Conservation (phyloP, 2,113 vertebrate species). For the Galemys pyrenaicus region DNA sequence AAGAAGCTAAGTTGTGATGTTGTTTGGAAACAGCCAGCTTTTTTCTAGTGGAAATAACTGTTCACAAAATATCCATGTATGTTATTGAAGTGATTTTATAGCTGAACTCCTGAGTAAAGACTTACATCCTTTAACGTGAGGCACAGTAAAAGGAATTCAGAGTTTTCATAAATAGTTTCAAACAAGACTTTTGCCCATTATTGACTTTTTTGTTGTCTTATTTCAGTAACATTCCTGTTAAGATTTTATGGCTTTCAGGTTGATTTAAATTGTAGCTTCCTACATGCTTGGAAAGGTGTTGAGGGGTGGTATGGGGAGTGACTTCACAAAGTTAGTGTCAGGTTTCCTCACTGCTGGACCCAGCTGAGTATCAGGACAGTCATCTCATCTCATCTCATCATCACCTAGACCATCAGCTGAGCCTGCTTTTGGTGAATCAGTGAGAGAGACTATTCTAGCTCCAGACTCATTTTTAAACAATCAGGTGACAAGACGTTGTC, state of each 20-base stretch:
- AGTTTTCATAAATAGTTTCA: slow-evolving; percentile 26
- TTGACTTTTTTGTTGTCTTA: slow-evolving; percentile 50
- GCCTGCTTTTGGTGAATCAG: background rate
- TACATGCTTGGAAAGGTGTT: background rate
- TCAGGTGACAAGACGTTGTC: background rate
- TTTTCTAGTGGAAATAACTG: slow-evolving; percentile 23
- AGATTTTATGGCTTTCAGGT: slow-evolving; percentile 21
- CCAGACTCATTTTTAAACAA: background rate
- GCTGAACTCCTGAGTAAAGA: background rate
- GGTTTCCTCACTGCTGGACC: background rate
- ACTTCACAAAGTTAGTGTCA: slow-evolving; percentile 31
- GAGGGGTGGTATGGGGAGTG: background rate
- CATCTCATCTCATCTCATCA: slow-evolving; percentile 30
- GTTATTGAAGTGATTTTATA: background rate
- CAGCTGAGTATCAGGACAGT: background rate
- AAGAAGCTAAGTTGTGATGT: slow-evolving; percentile 8
- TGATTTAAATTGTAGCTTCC: slow-evolving; percentile 36
- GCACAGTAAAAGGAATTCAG: slow-evolving; percentile 16
- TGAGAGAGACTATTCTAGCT: background rate
- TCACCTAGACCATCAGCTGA: background rate
- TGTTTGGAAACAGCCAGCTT: slow-evolving; percentile 10
- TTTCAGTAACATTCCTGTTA: slow-evolving; percentile 42
- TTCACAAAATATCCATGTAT: background rate
- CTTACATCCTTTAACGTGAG: slow-evolving; percentile 16
- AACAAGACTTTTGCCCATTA: background rate